phyloP scores from a whole-genome alignment of 2,888 invertebrate genomes.

The Napeogenes sylphis region DNA sequence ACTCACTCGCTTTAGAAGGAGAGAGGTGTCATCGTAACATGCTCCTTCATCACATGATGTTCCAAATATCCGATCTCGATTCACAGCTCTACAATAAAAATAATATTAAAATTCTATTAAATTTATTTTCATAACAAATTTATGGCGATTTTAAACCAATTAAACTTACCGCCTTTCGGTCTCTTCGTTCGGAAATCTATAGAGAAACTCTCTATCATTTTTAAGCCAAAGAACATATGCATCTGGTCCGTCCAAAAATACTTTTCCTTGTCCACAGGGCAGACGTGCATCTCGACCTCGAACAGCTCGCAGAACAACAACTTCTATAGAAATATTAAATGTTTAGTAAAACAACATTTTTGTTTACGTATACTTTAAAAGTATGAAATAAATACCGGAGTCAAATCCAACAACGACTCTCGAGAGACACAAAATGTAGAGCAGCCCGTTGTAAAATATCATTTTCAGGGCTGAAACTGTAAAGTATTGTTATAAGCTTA shows the following conservation, averaged over 20 bases:
- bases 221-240: constrained; percentile 62
- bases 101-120: not conserved
- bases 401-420: constrained; percentile 28
- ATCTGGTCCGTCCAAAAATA: constrained; percentile 60
- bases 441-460: constrained; percentile 14
- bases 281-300: constrained; percentile 50
- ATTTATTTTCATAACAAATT: not conserved
- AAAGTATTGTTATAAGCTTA: not conserved
- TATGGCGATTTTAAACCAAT: not conserved
- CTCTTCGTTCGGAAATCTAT: constrained; percentile 56
- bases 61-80: constrained; percentile 43
- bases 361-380: not conserved
- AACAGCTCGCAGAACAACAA: constrained; percentile 51
- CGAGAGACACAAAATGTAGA: constrained; percentile 17
- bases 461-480: constrained; percentile 30
- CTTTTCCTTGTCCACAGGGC: constrained; percentile 58
- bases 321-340: constrained; percentile 32
- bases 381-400: constrained; percentile 28
- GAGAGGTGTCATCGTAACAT: constrained; percentile 58
- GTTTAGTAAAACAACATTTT: not conserved
- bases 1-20: constrained; percentile 47
- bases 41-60: constrained; percentile 43
- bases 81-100: constrained; percentile 35
- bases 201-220: constrained; percentile 51
- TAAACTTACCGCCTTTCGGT: constrained; percentile 36